phyloP scores from a whole-genome alignment of 64 coral and sea anemone genomes.

The Stylophora pistillata region DNA sequence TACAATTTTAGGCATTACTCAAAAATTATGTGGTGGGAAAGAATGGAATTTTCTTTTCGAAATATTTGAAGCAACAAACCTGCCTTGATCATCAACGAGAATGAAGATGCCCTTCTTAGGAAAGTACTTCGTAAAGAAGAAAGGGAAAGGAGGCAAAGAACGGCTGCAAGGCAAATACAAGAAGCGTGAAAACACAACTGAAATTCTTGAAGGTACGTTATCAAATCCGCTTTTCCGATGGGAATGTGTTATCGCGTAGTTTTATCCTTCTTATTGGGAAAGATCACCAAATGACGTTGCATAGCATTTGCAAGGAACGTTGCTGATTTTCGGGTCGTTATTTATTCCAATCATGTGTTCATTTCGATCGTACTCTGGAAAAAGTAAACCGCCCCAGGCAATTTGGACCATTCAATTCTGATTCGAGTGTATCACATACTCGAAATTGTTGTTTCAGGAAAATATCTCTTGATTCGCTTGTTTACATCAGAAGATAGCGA shows the following conservation, averaged over 20 bases:
- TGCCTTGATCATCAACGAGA: not conserved
- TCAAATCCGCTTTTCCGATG: not conserved
- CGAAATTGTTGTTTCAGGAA: slow-evolving; percentile 51
- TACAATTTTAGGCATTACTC: slow-evolving; percentile 3
- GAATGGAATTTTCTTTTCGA: not conserved
- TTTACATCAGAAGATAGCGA: slow-evolving; percentile 10
- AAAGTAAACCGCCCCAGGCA: not conserved
- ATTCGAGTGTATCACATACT: slow-evolving; percentile 47
- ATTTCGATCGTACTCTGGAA: not conserved
- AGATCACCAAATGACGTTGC: not conserved
- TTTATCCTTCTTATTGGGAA: slow-evolving; percentile 9
- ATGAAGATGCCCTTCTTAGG: slow-evolving; percentile 92
- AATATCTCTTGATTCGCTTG: not conserved
- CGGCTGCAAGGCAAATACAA: slow-evolving; percentile 81
- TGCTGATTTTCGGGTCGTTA: not conserved
- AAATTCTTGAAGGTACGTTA: slow-evolving; percentile 82
- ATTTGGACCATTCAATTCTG: not conserved
- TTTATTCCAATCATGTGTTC: not conserved
- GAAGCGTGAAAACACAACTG: slow-evolving; percentile 89
- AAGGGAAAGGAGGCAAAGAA: slow-evolving; percentile 80
- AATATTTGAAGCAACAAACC: not conserved
- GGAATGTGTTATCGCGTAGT: not conserved
- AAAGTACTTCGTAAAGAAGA: slow-evolving; percentile 86
- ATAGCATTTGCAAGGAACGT: not conserved
- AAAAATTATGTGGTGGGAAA: not conserved